Base-by-base conservation (phyloP, 1,140 invertebrate genomes). In the Drosophila athabasca region DNA sequence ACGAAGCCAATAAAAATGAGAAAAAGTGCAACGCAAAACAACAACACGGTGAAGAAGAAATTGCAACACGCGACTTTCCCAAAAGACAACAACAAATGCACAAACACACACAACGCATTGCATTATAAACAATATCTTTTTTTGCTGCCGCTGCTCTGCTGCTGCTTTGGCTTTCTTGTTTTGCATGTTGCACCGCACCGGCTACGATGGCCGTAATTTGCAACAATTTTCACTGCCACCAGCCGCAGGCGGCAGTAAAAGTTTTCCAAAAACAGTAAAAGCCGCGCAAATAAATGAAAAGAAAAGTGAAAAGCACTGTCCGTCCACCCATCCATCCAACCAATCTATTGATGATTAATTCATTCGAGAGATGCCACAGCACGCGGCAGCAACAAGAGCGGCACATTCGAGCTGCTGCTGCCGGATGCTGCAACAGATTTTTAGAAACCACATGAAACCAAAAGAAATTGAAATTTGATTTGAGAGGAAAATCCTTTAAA, bases 71-170 rank as follows among this genome's bases (percentile, higher is more conserved):
- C 82, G 83, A 87, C 82, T 87, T 87, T 87, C 82, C 66, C 82
- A 88, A 87, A 87, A 82, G 88, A 82, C 17, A 65, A 48, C 26
- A 29, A 49, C 29, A 48, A 48, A 29, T 22, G 58, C 15, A n/a
- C 11, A 46, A 35, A 50, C 31, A 51, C 46, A 35, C 35, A 62
- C 45, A 88, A 87, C 82, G 82, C 83, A 87, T 87, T 88, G 82
- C 83, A 87, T 87, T 88, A 85, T 85, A 87, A 85, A 87, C 82
- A 85, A 85, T 85, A 87, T 87, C 74, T 87, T 81, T 83, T 74
- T n/a, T n/a, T n/a, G n/a, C n/a, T n/a, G n/a, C n/a, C n/a, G n/a
- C n/a, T n/a, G n/a, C n/a, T n/a, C n/a, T n/a, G n/a, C 15, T 61
- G 53, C 3, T 50, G 17, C 26, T 64, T 69, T 64, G 87, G 82